phyloP scores from a whole-genome alignment of 2,888 invertebrate genomes.

The Micropterix aruncella region DNA sequence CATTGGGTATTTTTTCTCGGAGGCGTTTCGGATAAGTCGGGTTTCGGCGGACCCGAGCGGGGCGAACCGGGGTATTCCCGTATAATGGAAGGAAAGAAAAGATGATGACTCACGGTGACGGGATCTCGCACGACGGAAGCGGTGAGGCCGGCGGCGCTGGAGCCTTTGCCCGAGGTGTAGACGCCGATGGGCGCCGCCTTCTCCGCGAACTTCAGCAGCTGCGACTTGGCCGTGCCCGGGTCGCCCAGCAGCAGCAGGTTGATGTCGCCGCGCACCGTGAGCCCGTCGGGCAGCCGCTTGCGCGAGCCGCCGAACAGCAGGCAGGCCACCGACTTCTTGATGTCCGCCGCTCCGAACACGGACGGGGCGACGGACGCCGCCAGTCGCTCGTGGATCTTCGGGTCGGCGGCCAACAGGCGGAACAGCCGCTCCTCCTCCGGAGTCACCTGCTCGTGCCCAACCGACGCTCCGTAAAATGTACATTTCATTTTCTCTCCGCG shows the following conservation, averaged over 20 bases:
- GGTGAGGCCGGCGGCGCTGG: constrained; percentile 96
- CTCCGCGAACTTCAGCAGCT: constrained; percentile 94
- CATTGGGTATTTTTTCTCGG: too few species aligned
- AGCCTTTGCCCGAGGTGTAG: constrained; percentile 99
- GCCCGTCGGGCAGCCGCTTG: constrained; percentile 85
- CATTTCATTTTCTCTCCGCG: too few species aligned
- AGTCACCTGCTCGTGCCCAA: too few species aligned
- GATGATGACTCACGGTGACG: constrained; percentile 50
- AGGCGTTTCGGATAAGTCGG: too few species aligned
- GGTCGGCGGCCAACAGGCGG: constrained; percentile 66
- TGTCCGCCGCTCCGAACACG: constrained; percentile 86
- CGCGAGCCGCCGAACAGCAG: constrained; percentile 87
- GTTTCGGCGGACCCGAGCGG: too few species aligned
- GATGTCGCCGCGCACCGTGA: constrained; percentile 92
- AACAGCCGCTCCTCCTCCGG: constrained; percentile 52
- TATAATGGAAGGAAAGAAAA: constrained; percentile 2
- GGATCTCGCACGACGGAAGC: constrained; percentile 96
- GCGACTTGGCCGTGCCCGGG: constrained; percentile 99
- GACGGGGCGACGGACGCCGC: constrained; percentile 91
- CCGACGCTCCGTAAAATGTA: too few species aligned
- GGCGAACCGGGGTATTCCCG: constrained; percentile 1
- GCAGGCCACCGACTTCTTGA: constrained; percentile 94
- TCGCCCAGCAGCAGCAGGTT: constrained; percentile 92
- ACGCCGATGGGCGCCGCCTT: constrained; percentile 87
- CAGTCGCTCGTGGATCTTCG: constrained; percentile 80